phyloP scores from a whole-genome alignment of 1,140 invertebrate genomes.

The Trypoxylus dichotomus region DNA sequence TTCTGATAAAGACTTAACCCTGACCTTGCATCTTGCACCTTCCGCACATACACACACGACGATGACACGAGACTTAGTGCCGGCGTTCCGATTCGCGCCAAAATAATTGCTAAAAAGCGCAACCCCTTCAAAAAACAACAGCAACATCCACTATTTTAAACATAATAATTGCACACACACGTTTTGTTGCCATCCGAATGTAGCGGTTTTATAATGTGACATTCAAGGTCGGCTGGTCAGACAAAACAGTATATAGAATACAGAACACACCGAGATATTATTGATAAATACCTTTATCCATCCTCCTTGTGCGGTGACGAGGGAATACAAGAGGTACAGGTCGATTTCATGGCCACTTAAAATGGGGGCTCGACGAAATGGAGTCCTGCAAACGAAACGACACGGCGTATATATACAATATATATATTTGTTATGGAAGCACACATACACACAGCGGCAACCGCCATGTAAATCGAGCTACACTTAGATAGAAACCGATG shows the following conservation, averaged over 20 bases:
- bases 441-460: not conserved
- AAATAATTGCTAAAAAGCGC: not conserved
- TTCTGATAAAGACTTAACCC: slow-evolving; percentile 42
- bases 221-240: slow-evolving; percentile 27
- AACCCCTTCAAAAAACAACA: not conserved
- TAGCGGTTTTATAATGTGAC: slow-evolving; percentile 29
- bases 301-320: slow-evolving; percentile 89
- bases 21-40: slow-evolving; percentile 40
- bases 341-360: slow-evolving; percentile 89
- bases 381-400: slow-evolving; percentile 64
- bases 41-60: slow-evolving; percentile 23
- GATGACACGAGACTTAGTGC: slow-evolving; percentile 19
- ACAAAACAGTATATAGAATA: slow-evolving; percentile 23
- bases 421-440: slow-evolving; percentile 14
- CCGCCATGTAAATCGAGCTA: slow-evolving; percentile 14
- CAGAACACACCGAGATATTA: not conserved
- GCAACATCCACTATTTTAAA: not conserved
- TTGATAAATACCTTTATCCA: slow-evolving; percentile 78
- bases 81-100: slow-evolving; percentile 27
- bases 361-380: slow-evolving; percentile 73
- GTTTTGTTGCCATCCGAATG: slow-evolving; percentile 26
- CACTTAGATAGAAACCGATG: not conserved
- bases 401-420: slow-evolving; percentile 5
- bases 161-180: not conserved
- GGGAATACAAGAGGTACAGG: slow-evolving; percentile 84